Conservation (phyloP, 2,113 vertebrate genomes). For the Rhea americana region DNA sequence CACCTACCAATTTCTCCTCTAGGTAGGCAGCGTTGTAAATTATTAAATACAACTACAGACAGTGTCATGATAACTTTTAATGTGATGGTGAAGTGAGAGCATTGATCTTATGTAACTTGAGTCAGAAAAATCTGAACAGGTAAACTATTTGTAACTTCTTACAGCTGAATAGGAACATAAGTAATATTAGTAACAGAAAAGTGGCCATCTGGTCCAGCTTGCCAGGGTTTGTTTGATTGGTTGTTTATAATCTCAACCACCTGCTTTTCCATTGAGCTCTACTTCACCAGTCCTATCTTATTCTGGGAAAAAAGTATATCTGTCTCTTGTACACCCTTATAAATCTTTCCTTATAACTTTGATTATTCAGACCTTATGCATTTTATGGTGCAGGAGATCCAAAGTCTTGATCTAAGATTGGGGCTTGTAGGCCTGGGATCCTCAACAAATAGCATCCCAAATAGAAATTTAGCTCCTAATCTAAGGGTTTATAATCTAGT, state of each 20-base stretch:
- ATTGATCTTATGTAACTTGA: slow-evolving; percentile 70
- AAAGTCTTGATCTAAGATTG: not conserved
- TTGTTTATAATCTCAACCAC: slow-evolving; percentile 67
- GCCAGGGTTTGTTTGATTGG: slow-evolving; percentile 33
- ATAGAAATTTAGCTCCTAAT: not conserved
- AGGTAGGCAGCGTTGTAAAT: slow-evolving; percentile 47
- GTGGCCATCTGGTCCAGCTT: slow-evolving; percentile 55
- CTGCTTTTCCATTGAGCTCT: slow-evolving; percentile 52
- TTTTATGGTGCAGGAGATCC: not conserved
- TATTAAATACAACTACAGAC: slow-evolving; percentile 59
- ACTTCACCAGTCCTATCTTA: slow-evolving; percentile 23
- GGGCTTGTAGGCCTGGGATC: not conserved
- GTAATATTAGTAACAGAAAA: slow-evolving; percentile 65
- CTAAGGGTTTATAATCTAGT: not conserved
- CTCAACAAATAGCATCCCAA: not conserved
- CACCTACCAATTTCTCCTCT: slow-evolving; percentile 12
- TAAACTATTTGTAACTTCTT: slow-evolving; percentile 70
- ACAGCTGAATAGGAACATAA: slow-evolving; percentile 62
- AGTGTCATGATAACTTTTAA: slow-evolving; percentile 66
- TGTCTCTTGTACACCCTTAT: slow-evolving; percentile 54
- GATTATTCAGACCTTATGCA: slow-evolving; percentile 51
- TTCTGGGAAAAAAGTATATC: slow-evolving; percentile 57
- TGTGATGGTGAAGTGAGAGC: slow-evolving; percentile 62
- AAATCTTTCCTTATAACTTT: slow-evolving; percentile 59
- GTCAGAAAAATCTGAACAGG: slow-evolving; percentile 63